Evolutionary conservation across 1,140 invertebrate genomes (phyloP).

Genomic region (Trachelipus rathkii): DNA sequence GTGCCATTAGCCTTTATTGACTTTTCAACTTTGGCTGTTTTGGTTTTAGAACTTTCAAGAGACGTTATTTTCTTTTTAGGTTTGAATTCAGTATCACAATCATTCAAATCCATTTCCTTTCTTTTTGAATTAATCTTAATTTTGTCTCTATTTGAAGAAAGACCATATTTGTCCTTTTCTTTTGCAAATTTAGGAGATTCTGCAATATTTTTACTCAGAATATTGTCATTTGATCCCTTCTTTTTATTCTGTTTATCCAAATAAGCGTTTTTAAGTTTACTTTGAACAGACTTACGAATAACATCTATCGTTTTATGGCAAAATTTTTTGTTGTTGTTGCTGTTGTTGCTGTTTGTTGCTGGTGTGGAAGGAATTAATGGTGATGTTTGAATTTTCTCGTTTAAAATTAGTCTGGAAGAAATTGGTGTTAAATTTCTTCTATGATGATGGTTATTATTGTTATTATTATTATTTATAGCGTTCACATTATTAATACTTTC

Average conservation of each 20-base stretch:
- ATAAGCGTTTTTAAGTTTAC: background rate
- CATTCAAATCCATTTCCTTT: background rate
- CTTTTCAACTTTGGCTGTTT: background rate
- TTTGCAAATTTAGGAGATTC: too few species aligned
- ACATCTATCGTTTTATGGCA: background rate
- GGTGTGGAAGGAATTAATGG: background rate
- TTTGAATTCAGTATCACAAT: background rate
- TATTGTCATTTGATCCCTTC: background rate
- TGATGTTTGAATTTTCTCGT: background rate
- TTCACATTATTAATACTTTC: too few species aligned
- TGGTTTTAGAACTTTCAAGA: background rate
- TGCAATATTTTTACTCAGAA: too few species aligned
- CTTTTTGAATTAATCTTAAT: background rate
- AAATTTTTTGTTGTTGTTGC: background rate
- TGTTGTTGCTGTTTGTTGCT: background rate
- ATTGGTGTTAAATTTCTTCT: too few species aligned
- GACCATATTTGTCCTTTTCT: background rate
- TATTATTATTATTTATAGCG: too few species aligned
- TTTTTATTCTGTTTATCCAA: background rate
- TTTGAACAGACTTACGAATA: slow-evolving; percentile 1
- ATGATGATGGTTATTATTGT: too few species aligned
- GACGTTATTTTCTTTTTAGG: background rate
- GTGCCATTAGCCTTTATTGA: too few species aligned
- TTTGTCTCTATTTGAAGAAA: background rate
- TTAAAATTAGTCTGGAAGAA: too few species aligned